Percentiles rank a stretch among this genome's conserved stretches.
These are phyloP conservation scores for Colius striatus DNA, from an alignment of 2,113 vertebrate species.

Conservation along the genomic window DNA sequence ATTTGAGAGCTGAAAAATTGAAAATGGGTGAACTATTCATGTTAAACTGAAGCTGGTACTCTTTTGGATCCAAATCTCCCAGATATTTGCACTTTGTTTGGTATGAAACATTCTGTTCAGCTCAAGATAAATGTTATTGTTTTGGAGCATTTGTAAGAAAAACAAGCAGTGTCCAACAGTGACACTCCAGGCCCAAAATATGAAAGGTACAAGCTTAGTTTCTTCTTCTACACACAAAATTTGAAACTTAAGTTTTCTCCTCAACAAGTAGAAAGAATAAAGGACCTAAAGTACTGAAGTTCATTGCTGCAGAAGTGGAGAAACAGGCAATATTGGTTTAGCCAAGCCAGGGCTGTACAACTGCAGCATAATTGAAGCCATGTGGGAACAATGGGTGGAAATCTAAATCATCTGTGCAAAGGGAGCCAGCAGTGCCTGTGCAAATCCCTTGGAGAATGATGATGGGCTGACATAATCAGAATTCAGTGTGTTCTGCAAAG, in stretches of 20 bases:
- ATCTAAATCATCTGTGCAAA: neutral
- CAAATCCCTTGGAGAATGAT: neutral
- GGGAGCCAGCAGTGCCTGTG: neutral
- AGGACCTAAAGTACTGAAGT: neutral
- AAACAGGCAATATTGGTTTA: neutral
- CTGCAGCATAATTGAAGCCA: neutral
- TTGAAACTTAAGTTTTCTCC: neutral
- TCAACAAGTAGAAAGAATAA: neutral
- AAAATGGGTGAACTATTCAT: neutral
- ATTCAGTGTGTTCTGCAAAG: neutral
- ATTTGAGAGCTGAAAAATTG: neutral
- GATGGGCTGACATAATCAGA: neutral
- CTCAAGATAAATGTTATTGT: constrained; percentile 6
- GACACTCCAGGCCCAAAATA: neutral
- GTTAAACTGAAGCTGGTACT: neutral
- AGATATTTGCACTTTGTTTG: neutral
- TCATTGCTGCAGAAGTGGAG: neutral
- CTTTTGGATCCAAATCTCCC: neutral
- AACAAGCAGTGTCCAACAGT: neutral
- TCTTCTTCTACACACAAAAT: neutral
- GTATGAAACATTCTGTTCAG: neutral
- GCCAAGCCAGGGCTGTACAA: neutral
- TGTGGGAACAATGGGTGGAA: rapidly evolving
- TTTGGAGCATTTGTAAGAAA: neutral
- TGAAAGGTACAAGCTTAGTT: neutral